Percentiles rank a stretch among this genome's conserved stretches.
phyloP scores from a whole-genome alignment of 2,113 vertebrate genomes.

The Atractosteus spatula region DNA sequence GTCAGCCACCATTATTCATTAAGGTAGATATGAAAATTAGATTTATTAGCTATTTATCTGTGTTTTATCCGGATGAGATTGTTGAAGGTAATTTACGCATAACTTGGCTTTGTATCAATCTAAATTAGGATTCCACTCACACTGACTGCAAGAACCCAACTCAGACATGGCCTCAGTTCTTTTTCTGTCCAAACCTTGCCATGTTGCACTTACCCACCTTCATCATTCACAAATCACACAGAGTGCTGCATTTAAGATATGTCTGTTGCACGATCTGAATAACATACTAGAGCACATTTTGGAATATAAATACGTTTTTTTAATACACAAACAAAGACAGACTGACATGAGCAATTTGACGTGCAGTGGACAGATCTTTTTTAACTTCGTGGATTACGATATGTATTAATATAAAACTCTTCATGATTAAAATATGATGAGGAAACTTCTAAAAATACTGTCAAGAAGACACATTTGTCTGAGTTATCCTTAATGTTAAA shows the following conservation, averaged over 20 bases:
- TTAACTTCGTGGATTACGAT: neutral
- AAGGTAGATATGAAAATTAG: conserved; percentile 6
- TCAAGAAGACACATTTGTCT: neutral
- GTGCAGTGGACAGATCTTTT: neutral
- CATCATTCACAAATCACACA: neutral
- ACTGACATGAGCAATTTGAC: neutral
- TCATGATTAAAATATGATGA: neutral
- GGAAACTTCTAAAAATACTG: neutral
- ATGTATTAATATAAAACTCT: neutral
- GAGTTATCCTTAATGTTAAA: neutral
- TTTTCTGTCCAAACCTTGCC: neutral
- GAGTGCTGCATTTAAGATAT: neutral
- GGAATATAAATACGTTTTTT: neutral
- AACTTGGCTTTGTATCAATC: neutral
- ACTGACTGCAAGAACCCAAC: no score
- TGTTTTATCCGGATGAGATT: neutral
- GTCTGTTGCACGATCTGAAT: neutral
- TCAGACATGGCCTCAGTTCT: neutral
- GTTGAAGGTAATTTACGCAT: conserved; percentile 5
- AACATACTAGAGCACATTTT: neutral
- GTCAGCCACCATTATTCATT: conserved; percentile 9
- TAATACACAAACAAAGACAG: neutral
- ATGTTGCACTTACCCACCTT: no score
- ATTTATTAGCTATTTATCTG: neutral
- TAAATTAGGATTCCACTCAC: neutral